A percentile compares a stretch with the other conserved stretches of the same genome.
Evolutionary conservation across 2,113 vertebrate genomes (phyloP).

Genomic region (Chlorocebus sabaeus): DNA sequence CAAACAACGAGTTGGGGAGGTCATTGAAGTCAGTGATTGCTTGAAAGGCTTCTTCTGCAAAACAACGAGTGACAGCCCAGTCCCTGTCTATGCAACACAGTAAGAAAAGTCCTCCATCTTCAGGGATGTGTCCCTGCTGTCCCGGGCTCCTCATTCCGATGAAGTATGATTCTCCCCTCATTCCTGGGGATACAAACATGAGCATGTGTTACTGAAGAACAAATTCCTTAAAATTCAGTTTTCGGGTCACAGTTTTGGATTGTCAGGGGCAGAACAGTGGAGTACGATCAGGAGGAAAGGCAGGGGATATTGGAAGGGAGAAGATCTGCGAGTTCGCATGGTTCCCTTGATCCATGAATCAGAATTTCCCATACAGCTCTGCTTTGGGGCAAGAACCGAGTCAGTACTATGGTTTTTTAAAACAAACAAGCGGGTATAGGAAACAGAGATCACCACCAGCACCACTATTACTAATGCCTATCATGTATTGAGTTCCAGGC

Average conservation of each 20-base stretch:
- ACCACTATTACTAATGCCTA: background rate
- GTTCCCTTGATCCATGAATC: background rate
- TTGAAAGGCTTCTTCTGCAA: conserved; percentile 86
- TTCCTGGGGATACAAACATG: conserved; percentile 77
- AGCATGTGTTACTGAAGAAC: background rate
- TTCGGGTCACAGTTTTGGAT: background rate
- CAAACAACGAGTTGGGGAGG: conserved; percentile 89
- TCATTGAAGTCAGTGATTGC: conserved; percentile 92
- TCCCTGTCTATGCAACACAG: conserved; percentile 84
- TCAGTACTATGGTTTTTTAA: background rate
- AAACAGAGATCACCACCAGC: background rate
- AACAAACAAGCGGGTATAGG: background rate
- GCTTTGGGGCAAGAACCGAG: background rate
- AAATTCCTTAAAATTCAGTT: background rate
- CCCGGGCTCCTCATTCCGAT: conserved; percentile 82
- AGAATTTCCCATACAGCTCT: background rate
- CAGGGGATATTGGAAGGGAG: background rate
- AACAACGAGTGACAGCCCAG: conserved; percentile 77
- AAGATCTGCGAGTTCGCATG: background rate
- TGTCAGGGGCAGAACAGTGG: background rate
- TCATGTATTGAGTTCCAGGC: background rate
- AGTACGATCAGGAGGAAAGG: background rate
- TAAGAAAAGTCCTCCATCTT: conserved; percentile 85
- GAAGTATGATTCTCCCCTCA: conserved; percentile 90
- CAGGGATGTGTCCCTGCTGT: conserved; percentile 77